Conservation (phyloP, 2,888 invertebrate species). For the Baccha elongata region DNA sequence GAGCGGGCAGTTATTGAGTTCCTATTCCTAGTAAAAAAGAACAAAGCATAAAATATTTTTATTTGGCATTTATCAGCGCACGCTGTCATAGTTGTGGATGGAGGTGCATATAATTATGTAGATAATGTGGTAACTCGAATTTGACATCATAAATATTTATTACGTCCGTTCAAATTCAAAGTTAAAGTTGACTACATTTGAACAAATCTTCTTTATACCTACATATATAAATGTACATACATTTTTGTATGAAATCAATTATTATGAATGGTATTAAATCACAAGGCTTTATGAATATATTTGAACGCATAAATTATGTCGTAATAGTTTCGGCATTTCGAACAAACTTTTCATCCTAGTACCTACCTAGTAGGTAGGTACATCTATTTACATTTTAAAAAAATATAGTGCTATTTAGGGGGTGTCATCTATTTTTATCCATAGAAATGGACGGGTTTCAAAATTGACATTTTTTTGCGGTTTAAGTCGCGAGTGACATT, state of each 20-base stretch:
- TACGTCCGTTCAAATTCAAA: conserved; percentile 36
- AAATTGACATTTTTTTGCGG: conserved; percentile 1
- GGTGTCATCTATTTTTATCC: conserved; percentile 73
- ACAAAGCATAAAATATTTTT: conserved; percentile 41
- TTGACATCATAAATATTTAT: conserved; percentile 62
- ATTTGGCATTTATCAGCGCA: conserved; percentile 46
- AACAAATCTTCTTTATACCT: not conserved
- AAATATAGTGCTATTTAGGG: conserved; percentile 51
- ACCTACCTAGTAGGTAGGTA: not conserved
- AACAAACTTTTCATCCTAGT: conserved; percentile 42
- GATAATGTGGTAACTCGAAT: conserved; percentile 62
- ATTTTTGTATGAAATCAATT: too few relatives aligned
- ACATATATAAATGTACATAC: too few relatives aligned
- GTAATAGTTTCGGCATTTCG: conserved; percentile 59
- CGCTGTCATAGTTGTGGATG: conserved; percentile 44
- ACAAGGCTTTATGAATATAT: not conserved
- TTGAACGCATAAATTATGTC: conserved; percentile 52
- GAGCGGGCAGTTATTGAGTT: too few relatives aligned
- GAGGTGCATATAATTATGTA: conserved; percentile 32
- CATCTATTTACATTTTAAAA: too few relatives aligned
- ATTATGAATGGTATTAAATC: conserved; percentile 5
- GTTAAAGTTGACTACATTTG: conserved; percentile 41
- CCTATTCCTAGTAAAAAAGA: conserved; percentile 2
- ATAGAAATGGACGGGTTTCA: conserved; percentile 37
- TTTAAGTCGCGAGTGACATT: conserved; percentile 22